These are phyloP conservation scores for Hyperoplus immaculatus DNA, from an alignment of 2,797 vertebrate genomes.

Conservation along the genomic window DNA sequence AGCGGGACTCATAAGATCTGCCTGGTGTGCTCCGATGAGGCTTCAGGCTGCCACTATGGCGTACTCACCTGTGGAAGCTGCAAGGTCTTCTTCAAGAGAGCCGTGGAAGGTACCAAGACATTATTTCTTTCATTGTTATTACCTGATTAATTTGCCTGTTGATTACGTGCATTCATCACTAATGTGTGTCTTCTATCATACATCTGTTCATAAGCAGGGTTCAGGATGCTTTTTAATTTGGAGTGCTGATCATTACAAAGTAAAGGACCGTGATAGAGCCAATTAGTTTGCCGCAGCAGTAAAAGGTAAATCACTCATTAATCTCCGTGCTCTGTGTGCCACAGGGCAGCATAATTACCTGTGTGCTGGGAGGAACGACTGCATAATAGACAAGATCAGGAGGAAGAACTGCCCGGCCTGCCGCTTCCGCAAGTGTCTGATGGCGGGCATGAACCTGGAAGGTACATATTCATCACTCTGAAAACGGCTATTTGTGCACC, in stretches of 20 bases:
- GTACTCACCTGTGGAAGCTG: constrained; percentile 99
- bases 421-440: constrained; percentile 97
- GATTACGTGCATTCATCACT: constrained; percentile 8
- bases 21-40: constrained; percentile 98
- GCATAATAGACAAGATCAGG: constrained; percentile 99
- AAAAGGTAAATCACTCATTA: constrained; percentile 42
- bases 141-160: neutral
- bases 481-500: neutral
- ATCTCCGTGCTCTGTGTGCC: constrained; percentile 42
- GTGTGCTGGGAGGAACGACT: constrained; percentile 98
- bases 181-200: neutral
- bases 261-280: constrained; percentile 19
- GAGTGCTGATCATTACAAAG: constrained; percentile 11
- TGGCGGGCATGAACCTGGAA: constrained; percentile 99
- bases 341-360: constrained; percentile 99
- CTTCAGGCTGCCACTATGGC: constrained; percentile 97
- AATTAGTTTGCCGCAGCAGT: constrained; percentile 33
- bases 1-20: constrained; percentile 93
- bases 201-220: neutral
- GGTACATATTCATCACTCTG: constrained; percentile 80
- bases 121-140: neutral
- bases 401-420: constrained; percentile 99
- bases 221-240: constrained; percentile 3
- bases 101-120: constrained; percentile 93
- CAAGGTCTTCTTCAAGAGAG: constrained; percentile 99